Percentiles rank a stretch among this genome's conserved stretches.
phyloP scores from a whole-genome alignment of 1,140 invertebrate genomes.

The Vollenhovia emeryi region DNA sequence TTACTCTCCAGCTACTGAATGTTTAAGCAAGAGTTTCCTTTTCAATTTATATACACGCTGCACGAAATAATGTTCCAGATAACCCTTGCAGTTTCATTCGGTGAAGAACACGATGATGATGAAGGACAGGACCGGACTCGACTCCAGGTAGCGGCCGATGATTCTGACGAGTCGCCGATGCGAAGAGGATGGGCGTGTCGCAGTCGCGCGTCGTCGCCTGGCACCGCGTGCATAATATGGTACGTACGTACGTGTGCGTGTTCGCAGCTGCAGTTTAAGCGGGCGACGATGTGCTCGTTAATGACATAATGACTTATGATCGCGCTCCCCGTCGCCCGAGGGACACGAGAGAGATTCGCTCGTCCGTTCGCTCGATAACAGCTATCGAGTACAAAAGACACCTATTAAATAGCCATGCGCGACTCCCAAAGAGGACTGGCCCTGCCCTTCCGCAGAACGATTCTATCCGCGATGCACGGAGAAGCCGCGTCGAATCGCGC shows the following conservation, averaged over 20 bases:
- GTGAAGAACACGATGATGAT: background rate
- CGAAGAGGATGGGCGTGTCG: conserved; percentile 73
- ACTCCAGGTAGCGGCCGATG: conserved; percentile 3
- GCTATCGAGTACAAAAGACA: conserved; percentile 36
- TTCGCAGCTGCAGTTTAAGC: conserved; percentile 60
- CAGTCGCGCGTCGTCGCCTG: conserved; percentile 67
- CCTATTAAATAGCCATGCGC: background rate
- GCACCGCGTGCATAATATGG: conserved; percentile 76
- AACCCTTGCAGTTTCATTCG: background rate
- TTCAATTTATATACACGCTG: background rate
- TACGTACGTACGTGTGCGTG: conserved; percentile 60
- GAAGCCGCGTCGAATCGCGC: background rate
- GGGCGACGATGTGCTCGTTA: conserved; percentile 60
- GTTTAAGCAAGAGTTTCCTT: background rate
- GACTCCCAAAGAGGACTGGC: background rate
- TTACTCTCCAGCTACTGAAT: background rate
- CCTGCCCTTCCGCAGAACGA: background rate
- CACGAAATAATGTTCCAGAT: background rate
- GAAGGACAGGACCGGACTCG: background rate
- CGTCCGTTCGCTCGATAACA: background rate
- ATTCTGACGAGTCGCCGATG: background rate
- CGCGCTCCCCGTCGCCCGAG: conserved; percentile 15
- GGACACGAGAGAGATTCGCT: background rate
- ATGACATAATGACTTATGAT: conserved; percentile 67
- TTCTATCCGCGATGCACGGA: background rate